phyloP scores from a whole-genome alignment of 2,113 vertebrate species.

The Rhinolophus sinicus region DNA sequence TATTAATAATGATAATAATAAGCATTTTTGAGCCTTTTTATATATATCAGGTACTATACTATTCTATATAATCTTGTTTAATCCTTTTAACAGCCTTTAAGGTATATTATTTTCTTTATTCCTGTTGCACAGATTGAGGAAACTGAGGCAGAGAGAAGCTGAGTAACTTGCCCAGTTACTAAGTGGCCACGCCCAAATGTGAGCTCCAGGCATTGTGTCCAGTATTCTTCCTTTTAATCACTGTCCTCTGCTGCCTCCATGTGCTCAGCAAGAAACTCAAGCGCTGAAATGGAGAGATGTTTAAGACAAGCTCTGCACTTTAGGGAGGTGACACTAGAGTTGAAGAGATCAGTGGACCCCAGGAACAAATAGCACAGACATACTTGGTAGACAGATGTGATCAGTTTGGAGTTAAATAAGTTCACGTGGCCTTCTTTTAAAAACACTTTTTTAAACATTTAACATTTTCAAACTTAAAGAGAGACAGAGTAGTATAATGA shows the following conservation, averaged over 20 bases:
- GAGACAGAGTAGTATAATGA: not conserved
- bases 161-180: not conserved
- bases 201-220: not conserved
- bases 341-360: not conserved
- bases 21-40: not conserved
- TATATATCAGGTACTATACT: not conserved
- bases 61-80: not conserved
- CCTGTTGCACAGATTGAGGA: not conserved
- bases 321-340: not conserved
- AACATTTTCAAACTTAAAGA: conserved; percentile 20
- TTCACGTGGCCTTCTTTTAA: not conserved
- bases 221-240: not conserved
- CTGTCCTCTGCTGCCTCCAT: conserved; percentile 39
- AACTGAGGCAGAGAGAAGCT: conserved; percentile 12
- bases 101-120: not conserved
- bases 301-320: not conserved
- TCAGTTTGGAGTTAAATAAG: not conserved
- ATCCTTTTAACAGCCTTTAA: not conserved
- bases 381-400: not conserved
- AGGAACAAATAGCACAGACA: not conserved
- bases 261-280: not conserved
- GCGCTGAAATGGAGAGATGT: not conserved
- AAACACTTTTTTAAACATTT: not conserved
- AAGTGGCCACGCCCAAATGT: not conserved
- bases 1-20: conserved; percentile 4